phyloP scores from a whole-genome alignment of 2,888 invertebrate genomes.

The Eledona agricola region DNA sequence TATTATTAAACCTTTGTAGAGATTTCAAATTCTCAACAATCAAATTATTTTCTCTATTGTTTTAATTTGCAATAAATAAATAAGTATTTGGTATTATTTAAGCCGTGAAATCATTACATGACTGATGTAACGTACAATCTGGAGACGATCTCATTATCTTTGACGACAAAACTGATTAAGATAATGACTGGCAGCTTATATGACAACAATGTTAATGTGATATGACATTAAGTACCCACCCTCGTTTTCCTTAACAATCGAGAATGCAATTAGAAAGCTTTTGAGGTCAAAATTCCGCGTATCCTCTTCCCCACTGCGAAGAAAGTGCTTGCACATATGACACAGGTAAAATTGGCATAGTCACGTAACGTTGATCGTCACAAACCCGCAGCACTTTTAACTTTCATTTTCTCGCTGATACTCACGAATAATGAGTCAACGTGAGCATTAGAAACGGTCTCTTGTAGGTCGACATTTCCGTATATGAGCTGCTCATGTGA shows the following conservation, averaged over 20 bases:
- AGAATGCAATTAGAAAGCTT: constrained; percentile 19
- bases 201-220: neutral
- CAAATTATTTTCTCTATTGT: too few species aligned
- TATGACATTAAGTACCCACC: constrained; percentile 7
- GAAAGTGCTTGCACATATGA: constrained; percentile 21
- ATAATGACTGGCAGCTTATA: too few species aligned
- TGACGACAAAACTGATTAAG: too few species aligned
- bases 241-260: constrained; percentile 12
- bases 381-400: constrained; percentile 36
- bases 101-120: too few species aligned
- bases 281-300: constrained; percentile 1
- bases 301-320: constrained; percentile 10
- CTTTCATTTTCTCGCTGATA: constrained; percentile 45
- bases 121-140: too few species aligned
- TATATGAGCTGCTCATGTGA: constrained; percentile 46
- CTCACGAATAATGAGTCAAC: constrained; percentile 42
- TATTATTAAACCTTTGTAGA: too few species aligned
- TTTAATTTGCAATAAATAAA: too few species aligned
- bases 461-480: constrained; percentile 47
- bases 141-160: too few species aligned
- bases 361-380: constrained; percentile 26
- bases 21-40: too few species aligned
- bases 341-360: constrained; percentile 2
- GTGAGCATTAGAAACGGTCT: constrained; percentile 34
- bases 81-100: too few species aligned